Evolutionary conservation across 2,113 vertebrate genomes (phyloP), one percentile per base, ranked within the genome.

Genomic region (Poeciliopsis prolifica): DNA sequence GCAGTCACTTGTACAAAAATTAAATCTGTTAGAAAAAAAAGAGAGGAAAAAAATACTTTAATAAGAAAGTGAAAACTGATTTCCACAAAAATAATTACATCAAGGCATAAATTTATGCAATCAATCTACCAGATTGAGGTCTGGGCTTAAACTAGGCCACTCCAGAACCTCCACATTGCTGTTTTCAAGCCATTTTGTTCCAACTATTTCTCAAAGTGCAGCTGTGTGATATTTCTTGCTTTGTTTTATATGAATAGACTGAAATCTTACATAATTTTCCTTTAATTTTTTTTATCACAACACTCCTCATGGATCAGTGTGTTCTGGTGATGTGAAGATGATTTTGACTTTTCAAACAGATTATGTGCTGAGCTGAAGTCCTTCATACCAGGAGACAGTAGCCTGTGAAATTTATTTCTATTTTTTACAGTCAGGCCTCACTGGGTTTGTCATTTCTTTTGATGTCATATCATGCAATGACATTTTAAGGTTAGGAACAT

Each of bases 381-480:
- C 76, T 78, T 89, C 79, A 79, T 87, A 76, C 74, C 80, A 73
- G 61, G 42, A 85, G 80, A 82, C 72, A 75, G 64, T 74, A 71
- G n/a, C 10, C 26, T 68, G 35, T 33, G 29, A 30, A 37, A 67
- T 67, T 72, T 51, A n/a, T 13, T 51, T 68, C 15, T 19, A 17
- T 70, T 73, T 82, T 75, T 75, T 30, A 14, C 63, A 70, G 65
- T 66, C 78, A 65, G 78, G 73, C 75, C 82, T 86, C 84, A 72
- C 81, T 80, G 79, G 78, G 82, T 84, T 88, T 85, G 79, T 65
- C 62, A 79, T 88, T 89, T 85, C 79, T 82, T 91, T 90, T 91
- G 86, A 92, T 91, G 85, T 87, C 80, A 76, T 83, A 79, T 89
- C 84, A 88, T 74, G 83, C 84, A 82, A 83, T 81, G 78, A 75